Evolutionary conservation across 2,888 invertebrate genomes (phyloP), one percentile per base, ranked within the genome.

Genomic region (Schrankia costaestrigalis): DNA sequence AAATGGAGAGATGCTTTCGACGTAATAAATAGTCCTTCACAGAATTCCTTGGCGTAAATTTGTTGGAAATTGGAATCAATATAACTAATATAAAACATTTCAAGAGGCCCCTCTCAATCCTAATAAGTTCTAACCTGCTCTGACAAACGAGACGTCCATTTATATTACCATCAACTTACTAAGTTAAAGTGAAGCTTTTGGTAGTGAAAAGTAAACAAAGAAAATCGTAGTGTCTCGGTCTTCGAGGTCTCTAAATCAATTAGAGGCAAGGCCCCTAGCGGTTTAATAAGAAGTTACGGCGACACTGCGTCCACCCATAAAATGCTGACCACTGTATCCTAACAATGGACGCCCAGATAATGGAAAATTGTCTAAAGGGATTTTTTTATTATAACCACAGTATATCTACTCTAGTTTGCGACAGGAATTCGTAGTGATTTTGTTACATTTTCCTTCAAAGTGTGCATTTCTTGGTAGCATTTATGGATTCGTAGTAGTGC

Each of bases 261-360:
- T 83, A 84, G 78, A 72, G 57, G 60, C 56, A 69, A 78, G 75
- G 67, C 70, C 77, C 80, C 76, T 64, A 58, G 63, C 64, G 74
- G 71, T 81, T 84, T 84, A 82, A 85, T 83, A 84, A 82, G 82
- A 62, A 85, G 77, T 83, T 81, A 85, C 79, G 72, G 68, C 63
- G 74, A 72, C 74, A 63, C 69, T 44, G 63, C 60, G 61, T 49
- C 66, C 66, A 54, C 68, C 76, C 72, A 76, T 82, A 84, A 84
- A 85, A 78, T 60, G 76, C 72, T 83, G 82, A 78, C 81, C 82
- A 78, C 64, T 48, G 68, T 62, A 58, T 63, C 58, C 72, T 70
- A 67, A 79, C 78, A 80, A 80, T 75, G 74, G 76, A 72, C 71
- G 66, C 56, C 65, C 65, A 77, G 78, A 83, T 85, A 84, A 84